These are phyloP conservation scores for Drosophila persimilis DNA, from an alignment of 1,140 invertebrate species.

Conservation along the genomic window DNA sequence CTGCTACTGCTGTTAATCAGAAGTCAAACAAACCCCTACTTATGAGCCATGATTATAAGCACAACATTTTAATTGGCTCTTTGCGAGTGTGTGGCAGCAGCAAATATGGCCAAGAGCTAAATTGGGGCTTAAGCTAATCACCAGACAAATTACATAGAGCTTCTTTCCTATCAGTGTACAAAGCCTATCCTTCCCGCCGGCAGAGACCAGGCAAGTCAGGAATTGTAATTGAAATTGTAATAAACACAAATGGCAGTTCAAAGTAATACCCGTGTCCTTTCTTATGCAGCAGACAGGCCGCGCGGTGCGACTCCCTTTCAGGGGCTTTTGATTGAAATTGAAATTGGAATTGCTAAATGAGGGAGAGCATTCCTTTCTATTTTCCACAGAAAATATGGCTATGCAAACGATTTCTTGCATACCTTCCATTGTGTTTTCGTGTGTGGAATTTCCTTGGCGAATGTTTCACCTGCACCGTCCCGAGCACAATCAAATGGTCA, in stretches of 20 bases:
- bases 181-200: not conserved
- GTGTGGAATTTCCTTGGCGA: no score
- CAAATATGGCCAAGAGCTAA: slow-evolving; percentile 27
- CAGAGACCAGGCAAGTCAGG: not conserved
- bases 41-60: slow-evolving; percentile 59
- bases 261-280: slow-evolving; percentile 1
- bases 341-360: not conserved
- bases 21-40: slow-evolving; percentile 73
- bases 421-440: no score
- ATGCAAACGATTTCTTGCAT: no score
- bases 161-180: not conserved
- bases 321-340: no score
- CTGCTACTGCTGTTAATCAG: slow-evolving; percentile 59
- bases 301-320: not conserved
- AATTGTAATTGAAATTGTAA: slow-evolving; percentile 24
- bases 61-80: slow-evolving; percentile 48
- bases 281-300: not conserved
- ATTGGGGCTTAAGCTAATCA: slow-evolving; percentile 9
- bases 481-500: no score
- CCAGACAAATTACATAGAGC: not conserved
- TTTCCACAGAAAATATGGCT: not conserved
- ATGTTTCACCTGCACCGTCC: no score
- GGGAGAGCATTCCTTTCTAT: not conserved
- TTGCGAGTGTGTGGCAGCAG: slow-evolving; percentile 22
- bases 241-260: slow-evolving; percentile 16